Evolutionary conservation across 2,888 invertebrate species (phyloP), one percentile per base, ranked within the genome.

Genomic region (Lasioglossum marginatum): DNA sequence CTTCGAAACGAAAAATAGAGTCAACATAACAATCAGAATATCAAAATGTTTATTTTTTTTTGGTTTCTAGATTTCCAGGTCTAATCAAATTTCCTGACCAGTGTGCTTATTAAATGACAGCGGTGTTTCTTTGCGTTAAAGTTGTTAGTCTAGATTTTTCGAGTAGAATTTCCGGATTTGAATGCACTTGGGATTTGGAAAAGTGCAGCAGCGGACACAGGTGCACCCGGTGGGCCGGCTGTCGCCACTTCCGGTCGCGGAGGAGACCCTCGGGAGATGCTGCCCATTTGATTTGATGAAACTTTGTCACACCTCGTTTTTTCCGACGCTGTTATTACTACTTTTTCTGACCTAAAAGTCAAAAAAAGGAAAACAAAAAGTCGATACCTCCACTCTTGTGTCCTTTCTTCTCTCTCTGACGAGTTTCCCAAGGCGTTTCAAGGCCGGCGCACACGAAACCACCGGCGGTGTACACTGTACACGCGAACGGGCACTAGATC

Each of bases 221-320:
- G 84, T 86, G 85, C 81, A 88, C 83, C 82, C 78, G 90, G 87
- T 82, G 91, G 89, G 70, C 83, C 90, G 91, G 86, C 83, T 86
- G 86, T 87, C 90, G 89, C 91, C 83, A 92, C 88, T 90, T 92
- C 90, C 90, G 91, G 88, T 90, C 90, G 87, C 91, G 91, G 89
- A 89, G 85, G 82, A 92, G 87, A 92, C 89, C 86, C 90, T 92
- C 91, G 93, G 91, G 92, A 93, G 92, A 93, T 93, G 93, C 93
- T 94, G 92, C 92, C 93, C 93, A 93, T 93, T 93, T 93, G 92
- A 93, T 93, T 94, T 94, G 93, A 94, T 94, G 94, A 93, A 94
- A 94, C 87, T 87, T 87, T 87, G 81, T 83, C 87, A 83, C 83
- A 83, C 82, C 87, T 83, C 83, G 75, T 87, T 79, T 85, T 73